These are phyloP conservation scores for Podarcis raffonei DNA, from an alignment of 2,113 vertebrate genomes.

Conservation along the genomic window DNA sequence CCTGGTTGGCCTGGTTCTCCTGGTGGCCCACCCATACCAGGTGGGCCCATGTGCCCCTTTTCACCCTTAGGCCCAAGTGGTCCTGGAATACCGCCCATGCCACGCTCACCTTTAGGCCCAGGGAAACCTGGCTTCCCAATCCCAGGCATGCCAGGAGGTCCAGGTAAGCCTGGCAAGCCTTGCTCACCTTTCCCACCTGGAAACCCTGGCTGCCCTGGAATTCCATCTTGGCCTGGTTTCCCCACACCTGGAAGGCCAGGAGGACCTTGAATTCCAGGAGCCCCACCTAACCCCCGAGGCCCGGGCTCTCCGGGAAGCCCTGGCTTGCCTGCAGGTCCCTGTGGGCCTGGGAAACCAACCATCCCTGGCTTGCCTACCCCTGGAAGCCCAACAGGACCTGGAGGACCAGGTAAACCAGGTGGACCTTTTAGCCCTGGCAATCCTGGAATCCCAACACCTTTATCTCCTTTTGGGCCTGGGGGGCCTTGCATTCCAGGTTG, in stretches of 20 bases:
- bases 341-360: constrained; percentile 88
- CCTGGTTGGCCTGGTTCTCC: constrained; percentile 88
- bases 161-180: constrained; percentile 87
- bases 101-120: constrained; percentile 90
- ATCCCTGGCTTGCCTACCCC: constrained; percentile 91
- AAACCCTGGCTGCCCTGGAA: constrained; percentile 89
- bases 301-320: constrained; percentile 87
- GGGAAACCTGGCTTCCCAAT: constrained; percentile 91
- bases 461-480: constrained; percentile 93
- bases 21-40: constrained; percentile 83
- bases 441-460: constrained; percentile 88
- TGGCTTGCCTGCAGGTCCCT: constrained; percentile 86
- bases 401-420: constrained; percentile 84
- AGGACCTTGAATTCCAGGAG: constrained; percentile 85
- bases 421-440: constrained; percentile 90
- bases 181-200: constrained; percentile 91
- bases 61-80: constrained; percentile 87
- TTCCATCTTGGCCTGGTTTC: constrained; percentile 88
- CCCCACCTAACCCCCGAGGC: constrained; percentile 81
- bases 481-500: constrained; percentile 88
- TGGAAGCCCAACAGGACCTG: constrained; percentile 87
- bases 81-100: constrained; percentile 84
- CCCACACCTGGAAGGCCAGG: constrained; percentile 88
- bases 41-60: constrained; percentile 84
- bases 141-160: constrained; percentile 87